Conservation (phyloP, 2,797 vertebrate species). For the Lutjanus campechanus region DNA sequence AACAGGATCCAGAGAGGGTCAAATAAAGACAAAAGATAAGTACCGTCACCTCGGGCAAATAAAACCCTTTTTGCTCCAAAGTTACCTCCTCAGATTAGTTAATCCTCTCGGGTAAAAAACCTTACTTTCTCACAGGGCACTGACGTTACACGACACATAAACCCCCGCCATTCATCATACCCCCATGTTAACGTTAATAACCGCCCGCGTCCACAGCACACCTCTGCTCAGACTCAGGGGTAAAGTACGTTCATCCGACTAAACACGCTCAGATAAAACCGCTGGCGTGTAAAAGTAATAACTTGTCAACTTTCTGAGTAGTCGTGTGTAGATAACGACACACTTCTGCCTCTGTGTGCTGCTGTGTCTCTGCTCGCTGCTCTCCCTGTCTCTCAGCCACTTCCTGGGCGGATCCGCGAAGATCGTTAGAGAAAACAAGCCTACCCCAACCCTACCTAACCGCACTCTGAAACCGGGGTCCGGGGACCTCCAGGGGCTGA, state of each 20-base stretch:
- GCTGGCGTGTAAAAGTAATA: accelerated
- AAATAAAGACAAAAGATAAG: slow-evolving; percentile 44
- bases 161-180: slow-evolving; percentile 75
- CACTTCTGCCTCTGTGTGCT: neutral
- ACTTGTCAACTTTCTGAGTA: slow-evolving; percentile 42
- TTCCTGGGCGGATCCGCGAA: slow-evolving; percentile 86
- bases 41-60: slow-evolving; percentile 33
- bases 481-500: slow-evolving; percentile 3
- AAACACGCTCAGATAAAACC: neutral
- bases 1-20: slow-evolving; percentile 68
- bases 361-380: slow-evolving; percentile 16
- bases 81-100: slow-evolving; percentile 1
- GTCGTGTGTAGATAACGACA: neutral
- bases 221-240: neutral
- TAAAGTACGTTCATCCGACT: neutral
- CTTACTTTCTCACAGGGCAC: slow-evolving; percentile 34
- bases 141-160: slow-evolving; percentile 44
- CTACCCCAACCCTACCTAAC: slow-evolving; percentile 11
- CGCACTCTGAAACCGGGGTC: neutral
- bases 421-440: slow-evolving; percentile 67
- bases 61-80: neutral
- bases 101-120: slow-evolving; percentile 27
- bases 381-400: slow-evolving; percentile 41
- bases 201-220: neutral
- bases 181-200: slow-evolving; percentile 23